Base-by-base conservation (phyloP, 37 sponge, comb jelly and placozoan species). In the Spongia lamella region DNA sequence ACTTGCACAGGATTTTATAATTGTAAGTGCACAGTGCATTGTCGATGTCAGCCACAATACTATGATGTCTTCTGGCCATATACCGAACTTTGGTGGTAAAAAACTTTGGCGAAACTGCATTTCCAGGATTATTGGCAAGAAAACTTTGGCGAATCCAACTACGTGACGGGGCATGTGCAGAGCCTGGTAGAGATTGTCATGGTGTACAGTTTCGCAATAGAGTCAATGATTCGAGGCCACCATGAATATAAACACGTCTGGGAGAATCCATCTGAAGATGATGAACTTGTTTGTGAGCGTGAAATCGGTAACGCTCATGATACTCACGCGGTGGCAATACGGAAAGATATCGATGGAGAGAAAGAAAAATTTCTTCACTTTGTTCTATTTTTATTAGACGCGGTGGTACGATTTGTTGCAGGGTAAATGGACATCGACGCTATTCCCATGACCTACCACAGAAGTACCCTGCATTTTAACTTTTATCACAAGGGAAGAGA, bases 391-490 rank as follows among this genome's bases (percentile, higher is more conserved):
- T 81, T 52, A 29, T 81, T 51, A 50, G 59, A 32, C 61, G 34
- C 16, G 19, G 26, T 2, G 80, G 80, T 34, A 70, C 71, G 3
- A 79, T 70, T 25, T 20, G 39, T 0, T 79, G 70, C 40, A 21
- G n/a, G 1, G 71, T 79, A 22, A 79, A 53, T 38, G 71, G 80
- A 1, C n/a, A 36, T n/a, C 60, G 33, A 58, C 53, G 66, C 3
- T 54, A 57, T 30, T 79, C 80, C 21, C 35, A 7, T n/a, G 80
- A 79, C 51, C 43, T 79, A 68, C 71, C 71, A 61, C 80, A 79
- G 80, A 79, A 55, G 38, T 79, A 14, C 82, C 82, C 17, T 81
- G 82, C 30, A 62, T 30, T 17, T 53, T 81, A 3, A 68, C 53
- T 11, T 70, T 81, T 61, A 33, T 29, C 43, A 71, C 73, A 22